Base-by-base conservation (phyloP, 2,113 vertebrate species). In the Nothobranchius kuhntae region DNA sequence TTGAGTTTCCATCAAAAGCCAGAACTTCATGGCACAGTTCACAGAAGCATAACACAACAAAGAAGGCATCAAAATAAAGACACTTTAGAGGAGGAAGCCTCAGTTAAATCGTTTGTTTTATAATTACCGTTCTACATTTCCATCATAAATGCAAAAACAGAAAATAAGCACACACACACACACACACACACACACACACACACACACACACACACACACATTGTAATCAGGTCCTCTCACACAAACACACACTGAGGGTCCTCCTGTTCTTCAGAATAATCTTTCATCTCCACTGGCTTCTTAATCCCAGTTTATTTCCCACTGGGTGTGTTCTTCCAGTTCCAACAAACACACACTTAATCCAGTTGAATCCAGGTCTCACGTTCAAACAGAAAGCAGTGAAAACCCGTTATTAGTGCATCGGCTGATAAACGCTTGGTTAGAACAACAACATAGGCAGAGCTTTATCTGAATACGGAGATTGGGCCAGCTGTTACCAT, bases 31-130 rank as follows among this genome's bases (percentile, higher is more conserved):
- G 82, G 9, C 9, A 77, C 30, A 48, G 26, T 61, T 71, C 65
- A 75, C 13, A 63, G 17, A 80, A 36, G 81, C 86, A 89, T 79
- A 57, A 80, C 14, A 36, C 11, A 80, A 40, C 75, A 81, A 79
- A 75, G 60, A 82, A 78, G 77, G 75, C 72, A 85, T 65, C 38
- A 42, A 72, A 73, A 57, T 64, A 73, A 75, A 70, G 36, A 75
- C 4, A 59, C 58, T 51, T 67, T 36, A 38, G 24, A 71, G 48
- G 15, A 57, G 17, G 54, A 75, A 83, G 78, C 7, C 73, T 72
- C 62, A 62, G 60, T 74, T 26, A 11, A 76, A 66, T 71, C 9
- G 68, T 38, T 75, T 35, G 13, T 67, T 45, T 52, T 46, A 42
- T 21, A 64, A 45, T 71, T 13, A 73, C 44, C 53, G 35, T 1